These are phyloP conservation scores for Dryadula phaetusa DNA, from an alignment of 2,888 invertebrate species.

Conservation along the genomic window DNA sequence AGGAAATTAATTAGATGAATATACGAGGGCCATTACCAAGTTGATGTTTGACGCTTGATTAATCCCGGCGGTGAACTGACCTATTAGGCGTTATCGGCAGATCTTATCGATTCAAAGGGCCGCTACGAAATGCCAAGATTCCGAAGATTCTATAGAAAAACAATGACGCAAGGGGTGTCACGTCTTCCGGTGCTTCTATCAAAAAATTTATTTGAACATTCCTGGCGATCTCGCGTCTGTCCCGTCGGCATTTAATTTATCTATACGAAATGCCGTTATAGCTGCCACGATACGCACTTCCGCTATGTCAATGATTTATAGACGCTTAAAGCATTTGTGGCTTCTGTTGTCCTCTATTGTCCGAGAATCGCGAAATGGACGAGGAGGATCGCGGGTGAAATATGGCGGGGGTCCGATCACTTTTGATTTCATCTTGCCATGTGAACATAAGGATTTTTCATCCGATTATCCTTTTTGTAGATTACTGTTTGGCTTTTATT, in stretches of 20 bases:
- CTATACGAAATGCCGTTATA: constrained; percentile 80
- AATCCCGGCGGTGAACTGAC: constrained; percentile 81
- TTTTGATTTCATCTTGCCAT: constrained; percentile 74
- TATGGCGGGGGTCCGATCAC: constrained; percentile 70
- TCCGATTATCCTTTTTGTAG: constrained; percentile 34
- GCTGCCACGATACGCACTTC: constrained; percentile 76
- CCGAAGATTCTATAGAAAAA: constrained; percentile 76
- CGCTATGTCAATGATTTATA: constrained; percentile 83
- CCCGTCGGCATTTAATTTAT: constrained; percentile 81
- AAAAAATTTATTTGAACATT: constrained; percentile 82
- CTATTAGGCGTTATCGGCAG: constrained; percentile 76
- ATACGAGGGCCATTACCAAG: constrained; percentile 76
- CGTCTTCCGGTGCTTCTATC: constrained; percentile 83
- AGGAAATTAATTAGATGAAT: constrained; percentile 82
- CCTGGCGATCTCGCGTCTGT: constrained; percentile 73
- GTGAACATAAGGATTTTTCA: constrained; percentile 42
- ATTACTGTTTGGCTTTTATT: constrained; percentile 17
- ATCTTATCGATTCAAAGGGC: constrained; percentile 81
- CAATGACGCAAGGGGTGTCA: constrained; percentile 77
- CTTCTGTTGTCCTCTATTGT: constrained; percentile 78
- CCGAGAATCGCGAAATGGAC: constrained; percentile 70
- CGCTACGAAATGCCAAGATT: constrained; percentile 76
- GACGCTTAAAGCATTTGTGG: constrained; percentile 75
- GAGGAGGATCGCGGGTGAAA: constrained; percentile 73
- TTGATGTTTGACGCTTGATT: constrained; percentile 80